Conservation (phyloP, 2,888 invertebrate genomes). For the Cecidostiba fungosa region DNA sequence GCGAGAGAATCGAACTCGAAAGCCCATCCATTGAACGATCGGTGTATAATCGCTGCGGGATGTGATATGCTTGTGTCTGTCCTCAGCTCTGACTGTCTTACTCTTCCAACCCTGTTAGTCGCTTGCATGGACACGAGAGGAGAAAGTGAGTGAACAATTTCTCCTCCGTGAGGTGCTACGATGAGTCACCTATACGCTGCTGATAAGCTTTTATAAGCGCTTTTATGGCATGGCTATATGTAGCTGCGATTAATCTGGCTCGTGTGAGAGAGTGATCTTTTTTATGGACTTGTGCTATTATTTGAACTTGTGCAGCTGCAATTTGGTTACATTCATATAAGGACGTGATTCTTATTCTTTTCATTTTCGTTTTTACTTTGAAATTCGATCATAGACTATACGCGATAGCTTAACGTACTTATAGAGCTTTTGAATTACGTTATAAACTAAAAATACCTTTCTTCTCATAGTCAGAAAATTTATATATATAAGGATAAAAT, state of each 20-base stretch:
- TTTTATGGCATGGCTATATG: conserved; percentile 30
- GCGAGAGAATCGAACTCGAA: conserved; percentile 35
- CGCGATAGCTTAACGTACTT: too few relatives aligned
- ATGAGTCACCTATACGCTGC: conserved; percentile 1
- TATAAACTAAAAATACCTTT: too few relatives aligned
- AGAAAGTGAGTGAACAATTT: conserved; percentile 13
- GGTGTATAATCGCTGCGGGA: conserved; percentile 72
- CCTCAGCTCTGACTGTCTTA: neutral
- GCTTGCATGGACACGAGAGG: conserved; percentile 70
- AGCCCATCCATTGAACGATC: conserved; percentile 75
- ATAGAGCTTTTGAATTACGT: too few relatives aligned
- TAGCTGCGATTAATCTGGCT: conserved; percentile 8
- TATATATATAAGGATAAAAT: neutral
- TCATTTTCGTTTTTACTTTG: neutral
- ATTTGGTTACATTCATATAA: neutral
- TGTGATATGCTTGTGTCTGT: conserved; percentile 56
- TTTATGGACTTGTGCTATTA: neutral
- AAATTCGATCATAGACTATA: neutral
- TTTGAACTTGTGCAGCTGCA: neutral
- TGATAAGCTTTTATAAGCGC: conserved; percentile 23
- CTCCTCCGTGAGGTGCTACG: neutral
- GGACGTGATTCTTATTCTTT: neutral
- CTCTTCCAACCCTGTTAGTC: conserved; percentile 64
- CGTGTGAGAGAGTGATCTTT: neutral
- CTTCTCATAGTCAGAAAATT: neutral